Evolutionary conservation across 2,888 invertebrate genomes (phyloP).

Genomic region (Yponomeuta plumbellus): DNA sequence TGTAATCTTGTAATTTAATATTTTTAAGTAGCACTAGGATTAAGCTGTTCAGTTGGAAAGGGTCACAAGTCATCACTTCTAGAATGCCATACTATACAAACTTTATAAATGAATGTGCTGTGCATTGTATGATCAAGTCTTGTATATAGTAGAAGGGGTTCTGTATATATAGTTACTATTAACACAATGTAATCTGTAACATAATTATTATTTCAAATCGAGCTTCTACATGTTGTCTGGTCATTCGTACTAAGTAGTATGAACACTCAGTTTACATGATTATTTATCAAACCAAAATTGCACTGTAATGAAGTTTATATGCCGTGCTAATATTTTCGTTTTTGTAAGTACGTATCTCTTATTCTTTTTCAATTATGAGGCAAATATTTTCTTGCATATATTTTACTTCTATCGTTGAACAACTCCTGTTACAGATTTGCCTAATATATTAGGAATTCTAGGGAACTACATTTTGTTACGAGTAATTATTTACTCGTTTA

Average conservation of each 20-base stretch:
- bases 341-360: no score
- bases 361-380: no score
- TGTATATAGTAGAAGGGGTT: constrained; percentile 32
- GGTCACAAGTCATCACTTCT: not conserved
- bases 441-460: not conserved
- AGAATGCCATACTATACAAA: constrained; percentile 12
- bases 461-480: no score
- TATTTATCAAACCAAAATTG: not conserved
- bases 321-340: no score
- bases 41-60: not conserved
- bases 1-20: not conserved
- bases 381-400: no score
- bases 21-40: not conserved
- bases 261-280: not conserved
- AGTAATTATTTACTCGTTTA: not conserved
- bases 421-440: no score
- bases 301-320: not conserved
- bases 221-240: not conserved
- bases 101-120: constrained; percentile 28
- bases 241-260: not conserved
- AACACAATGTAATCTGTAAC: constrained; percentile 20
- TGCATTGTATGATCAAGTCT: constrained; percentile 32
- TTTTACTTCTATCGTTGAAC: no score
- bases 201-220: not conserved
- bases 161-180: constrained; percentile 30